Conservation (phyloP, 2,797 vertebrate species). For the Melanogrammus aeglefinus region DNA sequence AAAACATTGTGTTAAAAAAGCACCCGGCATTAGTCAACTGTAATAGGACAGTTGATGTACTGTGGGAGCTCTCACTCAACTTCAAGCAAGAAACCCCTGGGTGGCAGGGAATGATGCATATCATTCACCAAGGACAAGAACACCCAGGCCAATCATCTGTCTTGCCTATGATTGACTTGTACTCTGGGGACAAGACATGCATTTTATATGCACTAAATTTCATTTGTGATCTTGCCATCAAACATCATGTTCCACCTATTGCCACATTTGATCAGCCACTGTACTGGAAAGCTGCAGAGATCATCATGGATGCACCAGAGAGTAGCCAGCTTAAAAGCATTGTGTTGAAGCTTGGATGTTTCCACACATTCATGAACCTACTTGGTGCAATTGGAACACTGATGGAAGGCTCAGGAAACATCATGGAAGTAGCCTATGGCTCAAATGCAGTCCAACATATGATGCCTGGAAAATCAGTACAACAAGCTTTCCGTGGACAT, state of each 20-base stretch:
- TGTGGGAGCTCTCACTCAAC: no score
- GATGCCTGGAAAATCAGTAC: constrained; percentile 22
- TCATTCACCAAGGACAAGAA: no score
- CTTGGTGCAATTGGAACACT: constrained; percentile 21
- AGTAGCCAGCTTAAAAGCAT: constrained; percentile 19
- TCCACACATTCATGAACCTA: constrained; percentile 21
- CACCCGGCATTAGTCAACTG: no score
- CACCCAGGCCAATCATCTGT: background rate
- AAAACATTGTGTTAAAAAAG: no score
- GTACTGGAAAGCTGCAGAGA: constrained; percentile 24
- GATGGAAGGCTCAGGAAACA: constrained; percentile 17
- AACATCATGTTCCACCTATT: constrained; percentile 15
- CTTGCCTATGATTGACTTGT: constrained; percentile 9
- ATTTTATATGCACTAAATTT: constrained; percentile 9
- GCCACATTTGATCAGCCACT: constrained; percentile 20
- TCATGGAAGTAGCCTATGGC: constrained; percentile 19
- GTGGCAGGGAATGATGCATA: background rate
- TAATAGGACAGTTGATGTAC: no score
- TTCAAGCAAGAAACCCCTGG: no score
- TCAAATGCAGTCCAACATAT: constrained; percentile 11
- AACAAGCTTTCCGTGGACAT: constrained; percentile 19
- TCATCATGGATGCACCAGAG: constrained; percentile 20
- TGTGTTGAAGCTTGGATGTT: constrained; percentile 18
- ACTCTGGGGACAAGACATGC: constrained; percentile 7
- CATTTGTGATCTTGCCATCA: constrained; percentile 15